Percentiles rank a stretch among this genome's conserved stretches.
Evolutionary conservation across 2,797 vertebrate species (phyloP).

Genomic region (Epinephelus coioides): DNA sequence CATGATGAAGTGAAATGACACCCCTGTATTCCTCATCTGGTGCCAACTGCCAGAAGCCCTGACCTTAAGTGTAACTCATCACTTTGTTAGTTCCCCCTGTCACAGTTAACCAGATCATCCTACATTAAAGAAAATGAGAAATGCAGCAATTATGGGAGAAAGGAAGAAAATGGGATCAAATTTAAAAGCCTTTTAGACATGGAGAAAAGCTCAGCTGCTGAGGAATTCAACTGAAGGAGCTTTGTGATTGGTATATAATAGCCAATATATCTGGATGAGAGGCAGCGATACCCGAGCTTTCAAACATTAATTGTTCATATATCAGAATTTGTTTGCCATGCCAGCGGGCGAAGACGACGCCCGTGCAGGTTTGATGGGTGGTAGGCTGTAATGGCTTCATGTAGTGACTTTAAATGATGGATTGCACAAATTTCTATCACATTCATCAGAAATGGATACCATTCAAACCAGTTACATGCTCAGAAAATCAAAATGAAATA

Average conservation of each 20-base stretch:
- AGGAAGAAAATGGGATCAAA: constrained; percentile 73
- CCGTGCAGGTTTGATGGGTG: constrained; percentile 28
- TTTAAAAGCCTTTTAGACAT: constrained; percentile 78
- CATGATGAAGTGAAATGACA: constrained; percentile 11
- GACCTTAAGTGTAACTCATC: constrained; percentile 66
- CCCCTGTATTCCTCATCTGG: constrained; percentile 3
- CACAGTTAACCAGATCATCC: constrained; percentile 81
- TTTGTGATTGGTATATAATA: constrained; percentile 67
- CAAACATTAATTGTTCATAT: constrained; percentile 50
- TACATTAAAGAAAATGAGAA: constrained; percentile 80
- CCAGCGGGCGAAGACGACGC: constrained; percentile 19
- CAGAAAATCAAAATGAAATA: not conserved
- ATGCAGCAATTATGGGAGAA: constrained; percentile 74
- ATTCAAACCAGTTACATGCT: constrained; percentile 8
- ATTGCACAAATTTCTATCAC: not conserved
- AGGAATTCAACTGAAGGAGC: constrained; percentile 57
- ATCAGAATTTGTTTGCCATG: constrained; percentile 44
- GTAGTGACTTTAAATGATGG: constrained; percentile 13
- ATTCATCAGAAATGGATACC: not conserved
- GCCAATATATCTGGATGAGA: constrained; percentile 56
- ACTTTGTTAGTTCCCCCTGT: constrained; percentile 64
- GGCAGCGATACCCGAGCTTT: constrained; percentile 22
- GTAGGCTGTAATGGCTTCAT: constrained; percentile 26
- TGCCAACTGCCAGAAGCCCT: constrained; percentile 43
- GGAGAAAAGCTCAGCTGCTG: constrained; percentile 47